phyloP scores from a whole-genome alignment of 2,797 vertebrate species.

The Megalops cyprinoides region DNA sequence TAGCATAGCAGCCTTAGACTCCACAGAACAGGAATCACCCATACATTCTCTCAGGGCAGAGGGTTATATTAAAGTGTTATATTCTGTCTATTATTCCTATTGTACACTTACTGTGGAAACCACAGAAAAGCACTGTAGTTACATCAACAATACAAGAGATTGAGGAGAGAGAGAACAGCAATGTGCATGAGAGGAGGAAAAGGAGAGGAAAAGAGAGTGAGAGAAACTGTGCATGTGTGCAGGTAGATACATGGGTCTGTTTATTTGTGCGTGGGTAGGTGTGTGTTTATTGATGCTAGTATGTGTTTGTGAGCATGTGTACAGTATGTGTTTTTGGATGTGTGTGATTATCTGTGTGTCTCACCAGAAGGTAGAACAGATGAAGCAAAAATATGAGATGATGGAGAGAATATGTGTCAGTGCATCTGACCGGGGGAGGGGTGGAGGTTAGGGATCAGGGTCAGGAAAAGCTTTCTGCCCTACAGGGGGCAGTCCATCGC shows the following conservation, averaged over 20 bases:
- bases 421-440: constrained; percentile 37
- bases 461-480: not conserved
- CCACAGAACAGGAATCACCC: too few species aligned
- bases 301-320: not conserved
- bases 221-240: constrained; percentile 6
- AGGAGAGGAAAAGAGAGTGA: too few species aligned
- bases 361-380: not conserved
- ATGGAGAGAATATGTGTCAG: not conserved
- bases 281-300: not conserved
- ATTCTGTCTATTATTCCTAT: not conserved
- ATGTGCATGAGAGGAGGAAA: too few species aligned
- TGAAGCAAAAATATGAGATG: not conserved
- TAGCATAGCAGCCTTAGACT: not conserved
- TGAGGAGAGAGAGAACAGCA: too few species aligned
- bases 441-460: not conserved
- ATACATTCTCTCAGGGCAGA: not conserved
- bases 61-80: not conserved
- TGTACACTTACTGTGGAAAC: too few species aligned
- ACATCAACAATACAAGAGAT: too few species aligned
- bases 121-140: too few species aligned
- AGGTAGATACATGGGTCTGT: constrained; percentile 10
- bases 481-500: not conserved
- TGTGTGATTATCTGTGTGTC: not conserved
- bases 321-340: constrained; percentile 10
- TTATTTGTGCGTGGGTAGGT: constrained; percentile 42